phyloP scores from a whole-genome alignment of 1,140 invertebrate species.

The Aradophagus sp. region DNA sequence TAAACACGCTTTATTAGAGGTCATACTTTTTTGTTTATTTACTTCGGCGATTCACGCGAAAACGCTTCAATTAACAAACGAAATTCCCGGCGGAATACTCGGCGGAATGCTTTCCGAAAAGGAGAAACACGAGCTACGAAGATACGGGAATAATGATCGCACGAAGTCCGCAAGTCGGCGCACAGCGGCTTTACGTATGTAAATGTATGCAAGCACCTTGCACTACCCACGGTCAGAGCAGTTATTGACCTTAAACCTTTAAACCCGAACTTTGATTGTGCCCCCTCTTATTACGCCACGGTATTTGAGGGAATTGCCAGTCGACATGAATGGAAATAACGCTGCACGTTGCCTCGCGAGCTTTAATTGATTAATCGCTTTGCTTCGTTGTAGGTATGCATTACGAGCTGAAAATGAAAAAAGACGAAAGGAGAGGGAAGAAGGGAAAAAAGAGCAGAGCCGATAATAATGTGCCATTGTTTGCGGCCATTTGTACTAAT shows the following conservation, averaged over 20 bases:
- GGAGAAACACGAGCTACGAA: constrained; percentile 28
- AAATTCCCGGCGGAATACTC: constrained; percentile 2
- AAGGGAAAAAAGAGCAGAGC: too few species aligned
- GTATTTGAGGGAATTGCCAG: constrained; percentile 35
- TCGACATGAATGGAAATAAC: constrained; percentile 44
- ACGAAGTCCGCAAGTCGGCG: constrained; percentile 24
- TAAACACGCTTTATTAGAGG: too few species aligned
- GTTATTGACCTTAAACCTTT: constrained; percentile 63
- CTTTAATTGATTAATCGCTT: constrained; percentile 41
- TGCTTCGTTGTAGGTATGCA: constrained; percentile 19
- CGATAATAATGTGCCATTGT: too few species aligned
- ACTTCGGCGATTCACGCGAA: too few species aligned
- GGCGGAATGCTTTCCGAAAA: constrained; percentile 9
- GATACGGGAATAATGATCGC: constrained; percentile 39
- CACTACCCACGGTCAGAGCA: constrained; percentile 52
- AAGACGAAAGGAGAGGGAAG: too few species aligned
- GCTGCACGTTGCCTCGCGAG: constrained; percentile 15
- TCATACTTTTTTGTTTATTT: too few species aligned
- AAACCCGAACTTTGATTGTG: constrained; percentile 53
- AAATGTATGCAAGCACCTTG: constrained; percentile 62
- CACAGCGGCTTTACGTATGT: constrained; percentile 55
- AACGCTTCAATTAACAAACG: too few species aligned
- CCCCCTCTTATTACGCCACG: constrained; percentile 30
- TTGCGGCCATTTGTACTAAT: too few species aligned
- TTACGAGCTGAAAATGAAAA: constrained; percentile 22